A percentile compares a stretch with the other conserved stretches of the same genome.
phyloP scores from a whole-genome alignment of 2,888 invertebrate species.

The Brenthis daphne region DNA sequence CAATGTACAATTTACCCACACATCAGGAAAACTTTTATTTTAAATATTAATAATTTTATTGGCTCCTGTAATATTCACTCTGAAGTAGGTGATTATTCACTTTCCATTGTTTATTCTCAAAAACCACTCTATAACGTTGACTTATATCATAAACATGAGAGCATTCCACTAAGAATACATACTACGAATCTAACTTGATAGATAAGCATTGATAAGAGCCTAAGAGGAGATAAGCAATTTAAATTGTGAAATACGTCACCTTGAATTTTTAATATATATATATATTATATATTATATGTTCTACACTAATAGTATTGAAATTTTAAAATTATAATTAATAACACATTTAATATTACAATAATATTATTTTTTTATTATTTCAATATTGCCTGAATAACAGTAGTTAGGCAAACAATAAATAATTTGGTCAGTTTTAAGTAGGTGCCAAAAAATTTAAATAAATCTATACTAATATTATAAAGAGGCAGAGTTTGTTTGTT shows the following conservation, averaged over 20 bases:
- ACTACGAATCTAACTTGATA: slow-evolving; percentile 35
- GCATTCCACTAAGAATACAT: slow-evolving; percentile 33
- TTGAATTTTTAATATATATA: slow-evolving; percentile 9
- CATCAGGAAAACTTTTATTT: too few species aligned
- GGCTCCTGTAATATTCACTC: slow-evolving; percentile 30
- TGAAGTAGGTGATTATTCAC: slow-evolving; percentile 36
- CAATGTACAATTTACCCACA: slow-evolving; percentile 2
- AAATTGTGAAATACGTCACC: slow-evolving; percentile 33
- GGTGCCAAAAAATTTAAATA: too few species aligned
- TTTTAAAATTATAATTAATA: too few species aligned
- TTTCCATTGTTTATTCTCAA: slow-evolving; percentile 34
- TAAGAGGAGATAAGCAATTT: slow-evolving; percentile 39
- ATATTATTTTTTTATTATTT: too few species aligned
- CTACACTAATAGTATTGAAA: too few species aligned
- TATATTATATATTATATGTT: too few species aligned
- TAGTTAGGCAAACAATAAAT: too few species aligned
- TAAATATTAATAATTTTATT: neutral
- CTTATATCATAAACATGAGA: slow-evolving; percentile 32
- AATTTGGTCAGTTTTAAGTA: too few species aligned
- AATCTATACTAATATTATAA: too few species aligned
- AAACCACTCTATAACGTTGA: slow-evolving; percentile 28
- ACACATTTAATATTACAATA: too few species aligned
- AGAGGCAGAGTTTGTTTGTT: too few species aligned
- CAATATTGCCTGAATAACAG: too few species aligned
- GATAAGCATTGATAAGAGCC: slow-evolving; percentile 42